Evolutionary conservation across 2,113 vertebrate species (phyloP), one percentile per base, ranked within the genome.

Genomic region (Arvicanthis niloticus): DNA sequence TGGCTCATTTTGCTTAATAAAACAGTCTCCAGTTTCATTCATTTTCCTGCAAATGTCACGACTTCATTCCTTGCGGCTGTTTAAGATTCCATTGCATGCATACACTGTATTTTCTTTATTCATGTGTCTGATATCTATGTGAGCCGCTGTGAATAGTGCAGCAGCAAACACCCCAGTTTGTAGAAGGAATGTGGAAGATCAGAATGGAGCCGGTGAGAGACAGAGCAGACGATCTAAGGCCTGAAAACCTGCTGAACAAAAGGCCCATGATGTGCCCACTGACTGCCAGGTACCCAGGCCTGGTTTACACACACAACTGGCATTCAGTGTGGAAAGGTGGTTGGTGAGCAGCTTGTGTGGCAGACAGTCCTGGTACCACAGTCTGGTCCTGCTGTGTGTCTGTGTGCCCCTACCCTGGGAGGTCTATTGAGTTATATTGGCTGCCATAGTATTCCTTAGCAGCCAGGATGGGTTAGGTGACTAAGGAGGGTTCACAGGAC

Each of bases 321-420:
- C 7, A 1, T 3, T 48, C 42, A 22, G 0, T 4, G 0, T 1
- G 3, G 68, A 29, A 48, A 29, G 5, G 86, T 13, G 31, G 68
- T 62, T 6, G 3, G 2, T 0, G 9, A n/a, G 31, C 22, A 85
- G 21, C 15, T 21, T 40, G 31, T 19, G 4, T n/a, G 31, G 34
- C 48, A 37, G 22, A 6, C 0, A 3, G n/a, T 19, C 8, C 3
- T 3, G 31, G 48, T 16, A 34, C 10, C 62, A 29, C 29, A 1
- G 6, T 34, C 67, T 24, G 19, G 19, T 21, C 56, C 37, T 62
- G 15, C 40, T 82, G 53, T 62, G 3, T 42, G 40, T 17, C 56
- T 7, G 29, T 58, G 37, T 58, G 37, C 1, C 2, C 11, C 34
- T 53, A n/a, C 19, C 3, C 40, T 51, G 19, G 42, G 53, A 37